These are phyloP conservation scores for Epiblema foenella DNA, from an alignment of 2,888 invertebrate species.

Conservation along the genomic window DNA sequence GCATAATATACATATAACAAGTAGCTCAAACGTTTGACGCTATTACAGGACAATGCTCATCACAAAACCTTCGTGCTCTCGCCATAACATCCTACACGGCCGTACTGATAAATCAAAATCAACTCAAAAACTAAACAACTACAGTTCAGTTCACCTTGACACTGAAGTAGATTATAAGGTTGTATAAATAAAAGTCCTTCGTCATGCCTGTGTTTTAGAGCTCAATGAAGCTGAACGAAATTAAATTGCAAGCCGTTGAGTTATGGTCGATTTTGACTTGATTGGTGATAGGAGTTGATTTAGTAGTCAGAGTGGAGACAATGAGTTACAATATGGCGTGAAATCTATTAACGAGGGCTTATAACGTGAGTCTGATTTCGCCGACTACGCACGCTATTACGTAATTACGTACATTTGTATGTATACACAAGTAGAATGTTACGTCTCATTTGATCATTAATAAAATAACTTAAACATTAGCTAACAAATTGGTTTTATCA, in stretches of 20 bases:
- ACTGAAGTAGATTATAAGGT: slow-evolving; percentile 53
- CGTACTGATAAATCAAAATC: slow-evolving; percentile 51
- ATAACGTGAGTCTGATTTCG: slow-evolving; percentile 26
- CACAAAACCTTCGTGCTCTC: slow-evolving; percentile 56
- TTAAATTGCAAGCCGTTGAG: slow-evolving; percentile 39
- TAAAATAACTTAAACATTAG: background rate
- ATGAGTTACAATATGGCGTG: slow-evolving; percentile 65
- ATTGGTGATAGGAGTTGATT: slow-evolving; percentile 51
- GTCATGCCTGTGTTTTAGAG: slow-evolving; percentile 64
- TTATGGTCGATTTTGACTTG: slow-evolving; percentile 53
- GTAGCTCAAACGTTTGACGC: slow-evolving; percentile 66
- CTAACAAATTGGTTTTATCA: background rate
- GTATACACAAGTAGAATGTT: background rate
- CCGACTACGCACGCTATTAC: slow-evolving; percentile 23
- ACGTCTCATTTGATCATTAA: background rate
- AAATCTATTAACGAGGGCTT: slow-evolving; percentile 56
- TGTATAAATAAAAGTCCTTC: slow-evolving; percentile 55
- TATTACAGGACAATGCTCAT: slow-evolving; percentile 65
- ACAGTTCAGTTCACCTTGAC: slow-evolving; percentile 56
- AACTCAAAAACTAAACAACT: slow-evolving; percentile 52
- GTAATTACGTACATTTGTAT: slow-evolving; percentile 22
- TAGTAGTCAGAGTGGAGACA: slow-evolving; percentile 56
- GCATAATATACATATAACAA: slow-evolving; percentile 61
- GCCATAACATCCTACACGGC: slow-evolving; percentile 48
- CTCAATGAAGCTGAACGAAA: slow-evolving; percentile 43